A percentile compares a stretch with the other conserved stretches of the same genome.
Evolutionary conservation across 2,888 invertebrate species (phyloP).

Genomic region (Tenthredo amoena): DNA sequence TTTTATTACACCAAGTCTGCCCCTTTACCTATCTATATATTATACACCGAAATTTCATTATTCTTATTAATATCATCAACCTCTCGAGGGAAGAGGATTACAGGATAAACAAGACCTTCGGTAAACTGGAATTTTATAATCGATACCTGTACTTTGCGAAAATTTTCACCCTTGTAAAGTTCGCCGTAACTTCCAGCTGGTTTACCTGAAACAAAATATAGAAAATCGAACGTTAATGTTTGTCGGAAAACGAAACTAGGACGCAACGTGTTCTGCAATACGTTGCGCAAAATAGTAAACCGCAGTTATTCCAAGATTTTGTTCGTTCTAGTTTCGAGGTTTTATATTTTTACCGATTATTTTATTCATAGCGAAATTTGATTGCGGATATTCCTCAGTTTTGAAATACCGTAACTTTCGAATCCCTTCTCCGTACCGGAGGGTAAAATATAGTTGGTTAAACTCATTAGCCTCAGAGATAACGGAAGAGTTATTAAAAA

Average conservation of each 20-base stretch:
- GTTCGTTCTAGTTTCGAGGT: neutral
- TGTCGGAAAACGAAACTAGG: neutral
- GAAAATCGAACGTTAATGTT: slow-evolving; percentile 12
- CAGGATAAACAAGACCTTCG: neutral
- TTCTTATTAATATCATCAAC: neutral
- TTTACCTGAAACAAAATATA: slow-evolving; percentile 43
- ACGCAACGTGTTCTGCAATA: neutral
- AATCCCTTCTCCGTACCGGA: neutral
- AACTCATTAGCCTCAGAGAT: slow-evolving; percentile 35
- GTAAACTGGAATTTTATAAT: neutral
- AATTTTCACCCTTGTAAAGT: neutral
- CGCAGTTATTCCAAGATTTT: neutral
- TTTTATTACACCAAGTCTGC: neutral
- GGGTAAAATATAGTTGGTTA: neutral
- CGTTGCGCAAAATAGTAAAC: neutral
- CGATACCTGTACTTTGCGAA: slow-evolving; percentile 1
- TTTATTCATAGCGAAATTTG: neutral
- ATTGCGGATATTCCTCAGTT: neutral
- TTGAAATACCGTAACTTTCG: neutral
- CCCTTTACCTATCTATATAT: neutral
- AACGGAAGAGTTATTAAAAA: slow-evolving; percentile 17
- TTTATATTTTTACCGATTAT: neutral
- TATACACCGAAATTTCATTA: neutral
- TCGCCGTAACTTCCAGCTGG: neutral
- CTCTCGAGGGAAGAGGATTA: neutral